Evolutionary conservation across 2,888 invertebrate genomes (phyloP).

Genomic region (Mesopsocus fuscifrons): DNA sequence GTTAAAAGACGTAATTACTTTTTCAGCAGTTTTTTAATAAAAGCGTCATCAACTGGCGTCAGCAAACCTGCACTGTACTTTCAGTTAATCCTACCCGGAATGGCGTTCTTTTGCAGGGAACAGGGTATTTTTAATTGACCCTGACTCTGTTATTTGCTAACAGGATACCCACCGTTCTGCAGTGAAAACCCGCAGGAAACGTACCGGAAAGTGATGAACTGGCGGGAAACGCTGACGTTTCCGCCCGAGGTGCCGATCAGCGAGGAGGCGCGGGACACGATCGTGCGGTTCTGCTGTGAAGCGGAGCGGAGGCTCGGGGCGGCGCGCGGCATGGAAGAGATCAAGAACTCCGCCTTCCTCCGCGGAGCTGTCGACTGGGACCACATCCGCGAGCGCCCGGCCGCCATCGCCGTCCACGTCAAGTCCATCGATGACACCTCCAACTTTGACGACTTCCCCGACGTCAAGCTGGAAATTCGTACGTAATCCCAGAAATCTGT

Average conservation of each 20-base stretch:
- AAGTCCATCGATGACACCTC: conserved; percentile 99
- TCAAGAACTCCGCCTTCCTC: conserved; percentile 66
- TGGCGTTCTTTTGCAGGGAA: too few species aligned
- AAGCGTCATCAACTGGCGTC: too few species aligned
- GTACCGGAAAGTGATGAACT: conserved; percentile 96
- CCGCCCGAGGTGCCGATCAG: conserved; percentile 99
- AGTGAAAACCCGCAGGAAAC: conserved; percentile 97
- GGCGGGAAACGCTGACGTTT: conserved; percentile 95
- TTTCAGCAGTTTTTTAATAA: too few species aligned
- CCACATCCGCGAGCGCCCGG: conserved; percentile 94
- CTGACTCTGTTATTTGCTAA: too few species aligned
- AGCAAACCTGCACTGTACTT: too few species aligned
- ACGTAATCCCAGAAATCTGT: conserved; percentile 33
- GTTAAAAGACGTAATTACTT: too few species aligned
- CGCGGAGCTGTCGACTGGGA: conserved; percentile 93
- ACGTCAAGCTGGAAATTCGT: conserved; percentile 97
- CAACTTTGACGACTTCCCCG: conserved; percentile 99
- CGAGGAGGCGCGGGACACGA: conserved; percentile 90
- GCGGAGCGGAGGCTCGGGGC: conserved; percentile 63
- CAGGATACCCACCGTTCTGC: conserved; percentile 96
- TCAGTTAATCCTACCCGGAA: too few species aligned
- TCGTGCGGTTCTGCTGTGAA: conserved; percentile 92
- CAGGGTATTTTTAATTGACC: too few species aligned
- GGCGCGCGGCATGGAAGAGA: conserved; percentile 24
- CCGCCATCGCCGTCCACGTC: conserved; percentile 94